phyloP scores from a whole-genome alignment of 2,113 vertebrate species.

The Crotalus horridus region DNA sequence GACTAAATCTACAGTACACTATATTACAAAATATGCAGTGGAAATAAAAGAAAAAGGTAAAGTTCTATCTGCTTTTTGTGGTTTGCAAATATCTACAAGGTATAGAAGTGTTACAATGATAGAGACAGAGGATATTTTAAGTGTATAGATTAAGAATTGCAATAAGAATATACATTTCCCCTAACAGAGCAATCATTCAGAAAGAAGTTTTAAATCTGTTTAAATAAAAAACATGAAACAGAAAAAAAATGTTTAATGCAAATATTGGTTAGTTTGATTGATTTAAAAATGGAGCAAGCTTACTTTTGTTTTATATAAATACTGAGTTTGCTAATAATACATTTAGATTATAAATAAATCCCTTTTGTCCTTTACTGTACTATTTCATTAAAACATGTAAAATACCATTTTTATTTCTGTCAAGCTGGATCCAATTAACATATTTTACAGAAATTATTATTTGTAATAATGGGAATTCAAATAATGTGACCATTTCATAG shows the following conservation, averaged over 20 bases:
- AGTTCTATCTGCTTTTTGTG: not conserved
- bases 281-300: not conserved
- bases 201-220: not conserved
- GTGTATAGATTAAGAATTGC: not conserved
- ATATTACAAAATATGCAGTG: not conserved
- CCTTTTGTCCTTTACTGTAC: not conserved
- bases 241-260: not conserved
- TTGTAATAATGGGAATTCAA: not conserved
- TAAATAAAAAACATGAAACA: not conserved
- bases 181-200: not conserved
- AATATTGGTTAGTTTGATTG: not conserved
- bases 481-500: not conserved
- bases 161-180: not conserved
- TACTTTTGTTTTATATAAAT: not conserved
- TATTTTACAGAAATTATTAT: not conserved
- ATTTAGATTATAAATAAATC: not conserved
- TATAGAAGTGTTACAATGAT: not conserved
- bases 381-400: not conserved
- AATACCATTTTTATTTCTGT: not conserved
- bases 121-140: not conserved
- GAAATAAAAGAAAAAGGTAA: not conserved
- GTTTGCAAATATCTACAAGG: not conserved
- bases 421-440: not conserved
- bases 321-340: not conserved
- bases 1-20: not conserved